These are phyloP conservation scores for Drosophila fuyamai DNA, from an alignment of 1,140 invertebrate species.

Conservation along the genomic window DNA sequence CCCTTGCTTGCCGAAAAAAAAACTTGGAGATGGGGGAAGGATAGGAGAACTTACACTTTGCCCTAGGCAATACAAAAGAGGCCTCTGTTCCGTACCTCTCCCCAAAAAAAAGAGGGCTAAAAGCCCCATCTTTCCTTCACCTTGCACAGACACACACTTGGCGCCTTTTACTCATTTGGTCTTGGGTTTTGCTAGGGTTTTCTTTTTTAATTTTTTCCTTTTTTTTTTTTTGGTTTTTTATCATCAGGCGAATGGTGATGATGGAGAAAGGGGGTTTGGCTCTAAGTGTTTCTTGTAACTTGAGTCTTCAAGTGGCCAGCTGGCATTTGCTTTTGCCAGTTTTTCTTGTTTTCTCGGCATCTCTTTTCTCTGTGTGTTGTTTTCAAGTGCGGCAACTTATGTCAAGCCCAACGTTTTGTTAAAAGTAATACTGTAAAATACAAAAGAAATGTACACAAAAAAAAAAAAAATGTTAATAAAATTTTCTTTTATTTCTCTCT, in stretches of 20 bases:
- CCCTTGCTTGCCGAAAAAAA: constrained; percentile 53
- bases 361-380: constrained; percentile 17
- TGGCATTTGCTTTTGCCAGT: constrained; percentile 77
- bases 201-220: constrained; percentile 13
- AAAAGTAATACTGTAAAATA: constrained; percentile 57
- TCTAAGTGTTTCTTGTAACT: constrained; percentile 82
- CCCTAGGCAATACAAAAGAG: constrained; percentile 62
- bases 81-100: constrained; percentile 22
- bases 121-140: constrained; percentile 12
- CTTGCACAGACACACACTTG: constrained; percentile 56
- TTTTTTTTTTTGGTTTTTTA: constrained; percentile 26
- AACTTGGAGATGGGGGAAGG: not conserved
- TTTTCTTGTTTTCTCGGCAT: constrained; percentile 55
- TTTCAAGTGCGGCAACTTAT: constrained; percentile 65
- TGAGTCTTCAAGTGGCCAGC: constrained; percentile 79
- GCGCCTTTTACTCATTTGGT: constrained; percentile 69
- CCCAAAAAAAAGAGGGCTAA: not conserved
- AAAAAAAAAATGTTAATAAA: constrained; percentile 60
- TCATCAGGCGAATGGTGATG: constrained; percentile 24
- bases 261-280: constrained; percentile 53
- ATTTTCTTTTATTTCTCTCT: constrained; percentile 31
- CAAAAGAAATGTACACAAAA: constrained; percentile 40
- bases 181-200: constrained; percentile 35
- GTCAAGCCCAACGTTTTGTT: constrained; percentile 70
- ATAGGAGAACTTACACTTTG: constrained; percentile 42